Evolutionary conservation across 2,113 vertebrate species (phyloP).

Genomic region (Azemiops feae): DNA sequence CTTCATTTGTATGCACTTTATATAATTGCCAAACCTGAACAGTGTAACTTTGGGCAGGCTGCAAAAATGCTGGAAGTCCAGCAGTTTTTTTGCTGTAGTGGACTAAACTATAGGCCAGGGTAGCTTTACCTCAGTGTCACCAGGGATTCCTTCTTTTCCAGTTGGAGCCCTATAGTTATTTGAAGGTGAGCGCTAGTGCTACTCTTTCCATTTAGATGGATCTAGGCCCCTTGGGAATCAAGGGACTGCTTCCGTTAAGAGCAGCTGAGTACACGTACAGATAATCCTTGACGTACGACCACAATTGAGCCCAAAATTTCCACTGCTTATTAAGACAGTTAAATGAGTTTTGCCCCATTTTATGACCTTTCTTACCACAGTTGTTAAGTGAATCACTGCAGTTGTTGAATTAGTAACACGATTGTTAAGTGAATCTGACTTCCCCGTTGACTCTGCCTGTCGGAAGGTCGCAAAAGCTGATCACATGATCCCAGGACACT

Average conservation of each 20-base stretch:
- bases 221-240: neutral
- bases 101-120: neutral
- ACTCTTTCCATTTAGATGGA: neutral
- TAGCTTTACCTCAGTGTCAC: neutral
- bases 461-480: neutral
- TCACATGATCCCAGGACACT: neutral
- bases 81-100: neutral
- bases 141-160: neutral
- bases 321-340: neutral
- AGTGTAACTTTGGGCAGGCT: neutral
- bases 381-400: neutral
- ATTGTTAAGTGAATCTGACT: neutral
- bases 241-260: neutral
- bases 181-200: neutral
- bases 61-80: neutral
- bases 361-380: neutral
- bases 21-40: neutral
- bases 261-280: neutral
- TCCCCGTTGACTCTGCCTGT: neutral
- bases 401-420: neutral
- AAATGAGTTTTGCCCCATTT: neutral
- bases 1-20: neutral
- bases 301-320: neutral
- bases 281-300: neutral
- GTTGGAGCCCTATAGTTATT: neutral